Evolutionary conservation across 92 coral and sea anemone genomes (phyloP).

Genomic region (Epizoanthus rinbou): DNA sequence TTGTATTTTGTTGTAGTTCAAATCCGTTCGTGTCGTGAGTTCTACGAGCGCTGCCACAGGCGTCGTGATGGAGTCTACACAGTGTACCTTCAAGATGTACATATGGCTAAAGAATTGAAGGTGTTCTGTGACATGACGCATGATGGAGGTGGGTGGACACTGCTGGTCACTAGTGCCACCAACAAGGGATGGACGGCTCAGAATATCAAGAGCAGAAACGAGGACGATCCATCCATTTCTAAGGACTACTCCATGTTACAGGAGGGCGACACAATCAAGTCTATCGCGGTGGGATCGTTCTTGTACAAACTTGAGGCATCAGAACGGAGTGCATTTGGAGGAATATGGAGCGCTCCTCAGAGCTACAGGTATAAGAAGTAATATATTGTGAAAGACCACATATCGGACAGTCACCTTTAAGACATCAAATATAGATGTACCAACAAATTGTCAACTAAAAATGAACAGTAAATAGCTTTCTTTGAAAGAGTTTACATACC

Average conservation of each 20-base stretch:
- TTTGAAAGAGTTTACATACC: no score
- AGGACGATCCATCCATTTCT: slow-evolving; percentile 77
- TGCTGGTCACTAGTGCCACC: slow-evolving; percentile 80
- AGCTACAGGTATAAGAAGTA: slow-evolving; percentile 72
- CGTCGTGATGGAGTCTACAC: slow-evolving; percentile 85
- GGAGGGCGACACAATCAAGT: slow-evolving; percentile 86
- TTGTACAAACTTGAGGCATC: slow-evolving; percentile 87
- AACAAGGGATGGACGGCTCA: slow-evolving; percentile 79
- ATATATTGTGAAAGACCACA: background rate
- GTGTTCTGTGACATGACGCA: slow-evolving; percentile 96
- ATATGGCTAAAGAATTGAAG: slow-evolving; percentile 69
- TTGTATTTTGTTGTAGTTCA: slow-evolving; percentile 65
- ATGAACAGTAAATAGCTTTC: no score
- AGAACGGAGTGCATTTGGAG: slow-evolving; percentile 85
- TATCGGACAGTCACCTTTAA: background rate
- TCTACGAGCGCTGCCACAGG: slow-evolving; percentile 88
- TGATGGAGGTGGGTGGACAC: slow-evolving; percentile 91
- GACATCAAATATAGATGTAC: background rate
- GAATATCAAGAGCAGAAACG: slow-evolving; percentile 76
- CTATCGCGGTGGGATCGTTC: slow-evolving; percentile 79
- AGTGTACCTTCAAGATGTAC: slow-evolving; percentile 72
- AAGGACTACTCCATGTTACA: slow-evolving; percentile 85
- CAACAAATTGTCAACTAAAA: no score
- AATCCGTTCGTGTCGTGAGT: slow-evolving; percentile 95
- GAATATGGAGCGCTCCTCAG: slow-evolving; percentile 93